These are phyloP conservation scores for Oopsacas minuta DNA, from an alignment of 37 sponge, comb jelly and placozoan species.

Conservation along the genomic window DNA sequence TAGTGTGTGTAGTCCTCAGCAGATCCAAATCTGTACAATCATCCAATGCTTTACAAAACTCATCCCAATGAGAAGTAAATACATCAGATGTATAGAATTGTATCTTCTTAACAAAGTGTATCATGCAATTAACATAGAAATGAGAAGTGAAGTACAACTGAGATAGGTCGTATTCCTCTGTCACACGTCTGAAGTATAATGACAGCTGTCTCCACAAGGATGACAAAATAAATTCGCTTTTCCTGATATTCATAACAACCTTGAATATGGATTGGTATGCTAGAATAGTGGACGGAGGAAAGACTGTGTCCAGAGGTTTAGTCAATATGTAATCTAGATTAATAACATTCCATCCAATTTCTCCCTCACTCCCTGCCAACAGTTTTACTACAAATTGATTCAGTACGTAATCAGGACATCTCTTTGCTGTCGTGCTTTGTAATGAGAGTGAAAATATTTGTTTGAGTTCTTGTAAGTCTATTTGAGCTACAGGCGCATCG, in stretches of 20 bases:
- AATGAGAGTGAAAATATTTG: background rate
- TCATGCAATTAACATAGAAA: background rate
- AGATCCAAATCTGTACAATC: background rate
- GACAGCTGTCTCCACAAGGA: background rate
- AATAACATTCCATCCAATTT: background rate
- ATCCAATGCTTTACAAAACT: background rate
- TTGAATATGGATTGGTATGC: constrained; percentile 1
- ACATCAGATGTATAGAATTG: background rate
- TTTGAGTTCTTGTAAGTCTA: background rate
- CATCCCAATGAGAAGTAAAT: background rate
- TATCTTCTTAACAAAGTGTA: background rate
- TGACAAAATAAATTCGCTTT: background rate
- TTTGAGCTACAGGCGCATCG: background rate
- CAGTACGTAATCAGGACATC: background rate
- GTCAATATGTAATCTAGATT: background rate
- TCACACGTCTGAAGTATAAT: background rate
- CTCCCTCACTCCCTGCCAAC: background rate
- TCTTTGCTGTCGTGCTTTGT: background rate
- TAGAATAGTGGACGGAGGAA: background rate
- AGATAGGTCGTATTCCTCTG: background rate
- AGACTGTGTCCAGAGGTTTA: background rate
- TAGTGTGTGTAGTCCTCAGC: background rate
- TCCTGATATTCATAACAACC: background rate
- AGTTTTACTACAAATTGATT: background rate
- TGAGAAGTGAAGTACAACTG: background rate